A percentile compares a stretch with the other conserved stretches of the same genome.
Evolutionary conservation across 2,888 invertebrate genomes (phyloP).

Genomic region (Diplazon laetatorius): DNA sequence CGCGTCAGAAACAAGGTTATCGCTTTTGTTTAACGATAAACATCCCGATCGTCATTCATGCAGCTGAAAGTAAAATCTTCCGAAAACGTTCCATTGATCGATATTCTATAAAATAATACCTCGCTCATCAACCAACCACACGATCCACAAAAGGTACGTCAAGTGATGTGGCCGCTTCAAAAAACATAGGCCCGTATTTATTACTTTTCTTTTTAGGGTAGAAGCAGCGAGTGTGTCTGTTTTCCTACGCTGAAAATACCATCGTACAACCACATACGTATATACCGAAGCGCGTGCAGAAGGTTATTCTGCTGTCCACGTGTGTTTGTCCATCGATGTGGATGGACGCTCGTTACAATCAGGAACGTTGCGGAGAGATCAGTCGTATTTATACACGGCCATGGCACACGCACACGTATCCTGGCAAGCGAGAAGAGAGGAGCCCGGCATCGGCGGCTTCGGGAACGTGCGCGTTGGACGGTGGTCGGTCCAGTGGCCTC

Average conservation of each 20-base stretch:
- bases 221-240: conserved; percentile 34
- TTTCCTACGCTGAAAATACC: conserved; percentile 23
- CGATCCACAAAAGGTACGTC: conserved; percentile 11
- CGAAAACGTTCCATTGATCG: not conserved
- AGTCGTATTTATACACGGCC: conserved; percentile 59
- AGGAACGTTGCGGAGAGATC: conserved; percentile 64
- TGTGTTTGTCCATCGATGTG: conserved; percentile 60
- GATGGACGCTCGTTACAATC: conserved; percentile 67
- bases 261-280: conserved; percentile 21
- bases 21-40: too few relatives aligned
- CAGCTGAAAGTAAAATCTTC: too few relatives aligned
- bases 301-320: conserved; percentile 50
- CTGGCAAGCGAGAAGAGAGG: conserved; percentile 40
- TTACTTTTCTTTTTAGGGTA: conserved; percentile 51
- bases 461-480: conserved; percentile 75
- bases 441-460: conserved; percentile 47
- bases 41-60: too few relatives aligned
- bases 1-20: too few relatives aligned
- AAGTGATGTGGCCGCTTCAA: conserved; percentile 46
- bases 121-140: not conserved
- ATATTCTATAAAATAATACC: not conserved
- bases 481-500: conserved; percentile 82
- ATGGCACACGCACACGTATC: conserved; percentile 56
- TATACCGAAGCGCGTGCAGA: conserved; percentile 42
- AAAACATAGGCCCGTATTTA: conserved; percentile 62